Evolutionary conservation across 2,113 vertebrate genomes (phyloP), one percentile per base, ranked within the genome.

Genomic region (Campylomormyrus tamandua): DNA sequence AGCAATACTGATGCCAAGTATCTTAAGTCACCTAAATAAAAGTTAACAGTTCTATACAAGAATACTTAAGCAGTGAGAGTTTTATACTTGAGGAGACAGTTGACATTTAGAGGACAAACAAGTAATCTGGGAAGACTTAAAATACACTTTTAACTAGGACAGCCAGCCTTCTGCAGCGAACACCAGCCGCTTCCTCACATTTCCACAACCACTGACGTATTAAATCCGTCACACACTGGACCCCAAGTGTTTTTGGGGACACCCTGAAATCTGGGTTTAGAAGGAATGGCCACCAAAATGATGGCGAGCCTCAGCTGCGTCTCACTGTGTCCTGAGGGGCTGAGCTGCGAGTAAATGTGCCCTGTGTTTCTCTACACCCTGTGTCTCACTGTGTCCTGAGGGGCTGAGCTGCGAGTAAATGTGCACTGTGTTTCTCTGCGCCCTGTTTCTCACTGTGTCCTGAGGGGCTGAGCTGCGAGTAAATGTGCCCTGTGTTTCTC

Each of bases 71-170:
- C 83, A 90, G 90, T 91, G 80, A 90, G 87, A 58, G 87, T 46
- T 74, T 83, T 90, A 91, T 90, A 93, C 93, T 91, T 93, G 91
- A 95, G 91, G 90, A 94, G 93, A 92, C 83, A 19, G 89, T 88
- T 49, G 50, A 48, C 87, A 39, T 74, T 90, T 90, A 91, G 92
- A 93, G 95, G 93, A 92, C 93, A 92, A 93, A 92, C 11, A 90
- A 91, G 90, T 89, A 92, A 90, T 92, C 92, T 93, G 94, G 93
- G 93, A 94, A 92, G 93, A 93, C 94, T 94, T 95, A 95, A 96
- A 95, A 95, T 96, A 96, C 90, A 89, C 90, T 39, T 91, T 91
- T 91, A 96, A 93, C 91, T 95, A 92, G 95, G 95, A 87, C 95
- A 95, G 92, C 42, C 27, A 91, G 90, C 92, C 92, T 91, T 85